A percentile compares a stretch with the other conserved stretches of the same genome.
Evolutionary conservation across 2,113 vertebrate species (phyloP).

Genomic region (Semnornis frantzii): DNA sequence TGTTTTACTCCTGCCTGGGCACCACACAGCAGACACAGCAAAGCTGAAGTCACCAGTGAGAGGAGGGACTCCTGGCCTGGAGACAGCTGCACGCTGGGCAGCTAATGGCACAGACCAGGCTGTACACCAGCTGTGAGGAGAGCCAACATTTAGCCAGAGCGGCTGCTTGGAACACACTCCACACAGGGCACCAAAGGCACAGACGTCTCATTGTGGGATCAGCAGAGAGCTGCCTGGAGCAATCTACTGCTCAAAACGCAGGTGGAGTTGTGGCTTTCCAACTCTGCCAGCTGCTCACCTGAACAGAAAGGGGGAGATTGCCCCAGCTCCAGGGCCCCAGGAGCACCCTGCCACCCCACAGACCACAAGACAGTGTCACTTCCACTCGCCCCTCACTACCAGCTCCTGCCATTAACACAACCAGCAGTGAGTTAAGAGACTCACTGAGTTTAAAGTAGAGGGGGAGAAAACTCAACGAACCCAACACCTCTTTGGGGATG

Average conservation of each 20-base stretch:
- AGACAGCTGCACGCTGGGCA: fast-evolving
- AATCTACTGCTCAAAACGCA: background rate
- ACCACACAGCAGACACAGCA: fast-evolving
- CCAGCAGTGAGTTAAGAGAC: background rate
- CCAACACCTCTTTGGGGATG: background rate
- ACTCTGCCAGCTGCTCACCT: background rate
- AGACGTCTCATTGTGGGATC: fast-evolving
- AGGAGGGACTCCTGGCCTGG: background rate
- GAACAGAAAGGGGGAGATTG: background rate
- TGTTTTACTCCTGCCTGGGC: too few relatives aligned
- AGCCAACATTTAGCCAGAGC: background rate
- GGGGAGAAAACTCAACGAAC: background rate
- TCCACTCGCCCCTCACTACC: background rate
- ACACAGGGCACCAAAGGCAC: fast-evolving
- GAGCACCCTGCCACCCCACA: background rate
- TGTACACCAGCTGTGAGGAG: fast-evolving
- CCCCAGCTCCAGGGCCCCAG: background rate
- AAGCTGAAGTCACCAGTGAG: fast-evolving
- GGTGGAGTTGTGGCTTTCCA: fast-evolving
- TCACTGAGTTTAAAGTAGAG: background rate
- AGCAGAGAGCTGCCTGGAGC: fast-evolving
- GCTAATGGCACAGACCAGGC: background rate
- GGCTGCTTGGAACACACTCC: fast-evolving
- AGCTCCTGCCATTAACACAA: background rate
- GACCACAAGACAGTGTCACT: fast-evolving